Evolutionary conservation across 2,797 vertebrate genomes (phyloP), one percentile per base, ranked within the genome.

Genomic region (Hyperoplus immaculatus): DNA sequence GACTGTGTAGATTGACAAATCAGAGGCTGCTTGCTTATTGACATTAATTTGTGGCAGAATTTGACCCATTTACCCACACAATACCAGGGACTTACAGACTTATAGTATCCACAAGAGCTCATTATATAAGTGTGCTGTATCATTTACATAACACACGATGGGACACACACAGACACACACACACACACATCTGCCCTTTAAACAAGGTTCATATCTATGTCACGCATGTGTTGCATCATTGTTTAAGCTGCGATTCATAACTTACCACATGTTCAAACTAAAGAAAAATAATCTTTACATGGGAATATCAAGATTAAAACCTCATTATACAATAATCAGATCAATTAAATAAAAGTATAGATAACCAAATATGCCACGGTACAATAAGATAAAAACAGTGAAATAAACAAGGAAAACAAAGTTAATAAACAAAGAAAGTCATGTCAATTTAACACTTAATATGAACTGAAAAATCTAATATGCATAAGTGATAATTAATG

Each of bases 31-130:
- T 82, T 15, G 29, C 29, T 29, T 51, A 43, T 38, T 68, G 10
- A 74, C 54, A 58, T 36, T 6, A 61, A 46, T 75, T 57, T 36
- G 14, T 47, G 49, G 55, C 59, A 65, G 29, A 56, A 58, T 72
- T 49, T 82, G 64, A 74, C 62, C 75, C 42, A 61, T 66, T 82
- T 57, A 69, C 4, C 42, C 53, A 45, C 21, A 38, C 15, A 53
- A 21, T 21, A 55, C 53, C 39, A 43, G 18, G 12, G 50, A 15
- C n/a, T n/a, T n/a, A n/a, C 39, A 29, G 50, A 42, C 16, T 29
- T 29, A 53, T 21, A 42, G n/a, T 53, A 53, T 18, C 50, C 4
- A 51, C 38, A 53, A 14, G 7, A 8, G 29, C 6, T 49, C 12
- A 39, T 3, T 36, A 42, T 6, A 42, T 11, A 12, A 39, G 16